phyloP scores from a whole-genome alignment of 2,888 invertebrate species.

The Sarcophaga variegata region DNA sequence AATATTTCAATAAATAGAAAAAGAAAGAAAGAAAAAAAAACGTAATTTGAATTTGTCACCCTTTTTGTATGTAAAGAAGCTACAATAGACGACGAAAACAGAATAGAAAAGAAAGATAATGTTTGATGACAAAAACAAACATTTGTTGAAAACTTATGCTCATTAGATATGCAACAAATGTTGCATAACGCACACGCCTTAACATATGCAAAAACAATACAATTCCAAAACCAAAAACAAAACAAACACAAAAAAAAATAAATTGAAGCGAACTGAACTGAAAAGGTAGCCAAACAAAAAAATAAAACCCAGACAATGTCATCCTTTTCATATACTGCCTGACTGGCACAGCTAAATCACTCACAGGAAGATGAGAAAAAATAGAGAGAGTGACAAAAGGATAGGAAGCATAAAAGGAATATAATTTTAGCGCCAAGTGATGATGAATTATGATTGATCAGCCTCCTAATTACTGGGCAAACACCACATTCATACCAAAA shows the following conservation, averaged over 20 bases:
- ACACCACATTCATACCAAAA: constrained; percentile 71
- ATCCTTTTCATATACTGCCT: constrained; percentile 1
- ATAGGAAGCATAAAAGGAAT: constrained; percentile 29
- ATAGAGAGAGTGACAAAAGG: constrained; percentile 30
- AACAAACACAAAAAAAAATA: constrained; percentile 16
- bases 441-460: constrained; percentile 80
- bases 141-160: constrained; percentile 61
- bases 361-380: constrained; percentile 30
- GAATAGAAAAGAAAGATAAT: constrained; percentile 11
- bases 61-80: not conserved
- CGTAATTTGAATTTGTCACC: constrained; percentile 48
- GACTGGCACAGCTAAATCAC: constrained; percentile 36
- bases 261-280: constrained; percentile 14
- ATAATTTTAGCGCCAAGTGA: constrained; percentile 69
- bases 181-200: constrained; percentile 68
- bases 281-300: not conserved
- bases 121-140: constrained; percentile 49
- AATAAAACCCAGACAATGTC: constrained; percentile 35
- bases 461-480: constrained; percentile 79
- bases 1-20: too few relatives aligned
- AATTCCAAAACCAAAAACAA: constrained; percentile 4
- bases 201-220: constrained; percentile 65
- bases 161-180: constrained; percentile 70
- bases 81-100: not conserved
- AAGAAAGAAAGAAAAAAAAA: constrained; percentile 10